Conservation (phyloP, 2,888 invertebrate species). For the Hermodice carunculata region DNA sequence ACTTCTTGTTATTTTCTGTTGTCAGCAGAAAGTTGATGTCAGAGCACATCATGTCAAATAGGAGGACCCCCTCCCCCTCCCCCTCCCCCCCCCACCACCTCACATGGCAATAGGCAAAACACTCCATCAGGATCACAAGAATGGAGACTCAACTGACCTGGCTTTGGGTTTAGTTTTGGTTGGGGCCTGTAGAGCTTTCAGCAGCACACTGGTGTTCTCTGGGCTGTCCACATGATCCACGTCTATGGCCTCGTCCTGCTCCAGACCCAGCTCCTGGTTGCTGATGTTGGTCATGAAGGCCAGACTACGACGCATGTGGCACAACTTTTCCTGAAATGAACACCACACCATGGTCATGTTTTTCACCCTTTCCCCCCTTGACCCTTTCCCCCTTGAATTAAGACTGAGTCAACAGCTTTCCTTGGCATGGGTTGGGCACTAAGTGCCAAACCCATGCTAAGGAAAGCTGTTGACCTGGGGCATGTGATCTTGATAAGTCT, state of each 20-base stretch:
- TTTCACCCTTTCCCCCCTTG: no score
- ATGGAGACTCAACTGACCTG: background rate
- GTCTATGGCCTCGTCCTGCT: conserved; percentile 53
- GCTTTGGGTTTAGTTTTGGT: conserved; percentile 17
- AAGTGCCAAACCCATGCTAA: no score
- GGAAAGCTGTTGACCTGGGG: no score
- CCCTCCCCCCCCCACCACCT: no score
- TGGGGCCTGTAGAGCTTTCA: background rate
- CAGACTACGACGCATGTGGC: conserved; percentile 77
- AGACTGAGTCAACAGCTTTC: no score
- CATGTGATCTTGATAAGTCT: no score
- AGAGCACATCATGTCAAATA: no score
- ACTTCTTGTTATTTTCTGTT: background rate
- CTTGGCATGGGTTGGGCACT: no score
- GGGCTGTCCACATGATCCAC: conserved; percentile 41
- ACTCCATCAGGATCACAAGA: background rate
- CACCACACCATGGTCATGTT: background rate
- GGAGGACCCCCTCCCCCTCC: background rate
- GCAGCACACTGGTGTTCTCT: background rate
- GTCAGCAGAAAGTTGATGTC: no score
- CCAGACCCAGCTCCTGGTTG: conserved; percentile 85
- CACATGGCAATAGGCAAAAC: no score
- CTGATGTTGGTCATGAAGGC: conserved; percentile 79
- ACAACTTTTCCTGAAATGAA: conserved; percentile 84
- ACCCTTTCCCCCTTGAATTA: no score